Evolutionary conservation across 2,113 vertebrate species (phyloP).

Genomic region (Oncorhynchus gorbuscha): DNA sequence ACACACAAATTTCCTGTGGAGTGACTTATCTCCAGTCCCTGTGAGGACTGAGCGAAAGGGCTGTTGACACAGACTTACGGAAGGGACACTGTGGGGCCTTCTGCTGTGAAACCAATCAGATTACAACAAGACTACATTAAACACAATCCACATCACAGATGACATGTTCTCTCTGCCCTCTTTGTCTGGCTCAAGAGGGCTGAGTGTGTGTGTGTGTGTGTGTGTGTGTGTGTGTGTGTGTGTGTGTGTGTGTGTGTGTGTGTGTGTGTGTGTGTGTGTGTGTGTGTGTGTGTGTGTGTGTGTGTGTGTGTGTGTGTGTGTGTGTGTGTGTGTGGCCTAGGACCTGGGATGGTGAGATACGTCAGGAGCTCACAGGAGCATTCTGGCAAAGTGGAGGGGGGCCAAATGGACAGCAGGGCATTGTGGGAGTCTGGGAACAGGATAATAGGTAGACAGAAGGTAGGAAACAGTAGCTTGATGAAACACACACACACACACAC

Average conservation of each 20-base stretch:
- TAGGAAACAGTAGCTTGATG: neutral
- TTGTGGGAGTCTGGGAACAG: neutral
- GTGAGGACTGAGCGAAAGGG: neutral
- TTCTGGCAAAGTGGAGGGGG: slow-evolving; percentile 2
- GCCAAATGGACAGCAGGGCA: slow-evolving; percentile 10
- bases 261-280: neutral
- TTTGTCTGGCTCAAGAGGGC: neutral
- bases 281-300: neutral
- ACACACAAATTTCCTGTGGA: neutral
- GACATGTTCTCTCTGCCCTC: neutral
- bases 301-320: neutral
- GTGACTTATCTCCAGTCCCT: neutral
- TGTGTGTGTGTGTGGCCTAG: neutral
- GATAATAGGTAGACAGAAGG: slow-evolving; percentile 4
- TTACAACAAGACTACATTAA: slow-evolving; percentile 3
- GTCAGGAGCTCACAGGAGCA: slow-evolving; percentile 1
- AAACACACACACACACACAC: neutral
- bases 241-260: neutral
- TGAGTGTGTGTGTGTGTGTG: slow-evolving; percentile 5
- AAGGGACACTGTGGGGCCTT: neutral
- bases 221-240: neutral
- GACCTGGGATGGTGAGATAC: neutral
- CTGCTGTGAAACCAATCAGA: slow-evolving; percentile 11
- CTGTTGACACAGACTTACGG: neutral
- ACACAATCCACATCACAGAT: slow-evolving; percentile 2